A percentile compares a stretch with the other conserved stretches of the same genome.
These are phyloP conservation scores for Alcedo atthis DNA, from an alignment of 2,797 vertebrate genomes.

Conservation along the genomic window DNA sequence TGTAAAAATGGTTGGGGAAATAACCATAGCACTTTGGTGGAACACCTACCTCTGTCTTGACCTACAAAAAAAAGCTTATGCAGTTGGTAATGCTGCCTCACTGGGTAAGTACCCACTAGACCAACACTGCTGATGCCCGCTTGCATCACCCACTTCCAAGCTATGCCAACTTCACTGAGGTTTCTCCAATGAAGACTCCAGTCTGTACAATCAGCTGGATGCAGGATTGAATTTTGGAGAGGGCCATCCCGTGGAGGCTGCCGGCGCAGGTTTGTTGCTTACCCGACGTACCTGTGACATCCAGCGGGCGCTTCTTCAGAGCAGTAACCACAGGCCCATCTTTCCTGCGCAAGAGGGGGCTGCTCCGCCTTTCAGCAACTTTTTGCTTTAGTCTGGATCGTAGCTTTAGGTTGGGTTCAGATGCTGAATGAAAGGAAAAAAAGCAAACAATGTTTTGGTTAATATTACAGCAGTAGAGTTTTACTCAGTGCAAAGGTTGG, in stretches of 20 bases:
- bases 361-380: slow-evolving; percentile 94
- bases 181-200: accelerated
- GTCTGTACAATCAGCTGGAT: not conserved
- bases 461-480: not conserved
- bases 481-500: not conserved
- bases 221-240: not conserved
- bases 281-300: slow-evolving; percentile 85
- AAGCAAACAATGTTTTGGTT: not conserved
- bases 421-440: slow-evolving; percentile 79
- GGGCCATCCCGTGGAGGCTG: not conserved
- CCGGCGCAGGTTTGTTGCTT: accelerated
- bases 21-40: not conserved
- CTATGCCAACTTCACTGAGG: not conserved
- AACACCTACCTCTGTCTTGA: not conserved
- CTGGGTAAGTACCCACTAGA: accelerated
- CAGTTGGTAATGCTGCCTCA: not conserved
- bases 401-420: slow-evolving; percentile 96
- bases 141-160: not conserved
- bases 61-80: not conserved
- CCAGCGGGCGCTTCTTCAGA: slow-evolving; percentile 93
- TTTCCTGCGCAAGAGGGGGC: slow-evolving; percentile 92
- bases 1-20: not conserved
- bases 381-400: slow-evolving; percentile 97
- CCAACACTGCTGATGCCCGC: not conserved
- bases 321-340: slow-evolving; percentile 86